Evolutionary conservation across 2,113 vertebrate species (phyloP), one percentile per base, ranked within the genome.

Genomic region (Rhipidura dahli): DNA sequence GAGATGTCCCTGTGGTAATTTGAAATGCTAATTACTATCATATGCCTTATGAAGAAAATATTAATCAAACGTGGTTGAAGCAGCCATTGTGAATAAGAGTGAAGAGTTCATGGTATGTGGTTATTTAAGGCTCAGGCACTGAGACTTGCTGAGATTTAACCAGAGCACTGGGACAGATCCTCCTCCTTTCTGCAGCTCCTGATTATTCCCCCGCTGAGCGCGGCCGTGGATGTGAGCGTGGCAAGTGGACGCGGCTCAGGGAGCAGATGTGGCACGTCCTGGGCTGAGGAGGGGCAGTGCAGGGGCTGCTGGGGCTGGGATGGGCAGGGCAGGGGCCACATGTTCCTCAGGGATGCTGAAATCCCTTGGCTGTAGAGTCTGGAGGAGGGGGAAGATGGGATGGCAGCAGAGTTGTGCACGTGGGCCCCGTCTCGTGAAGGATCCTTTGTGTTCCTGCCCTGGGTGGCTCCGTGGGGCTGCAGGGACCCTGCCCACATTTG

Each of bases 21-120:
- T 95, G 95, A 96, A 95, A 96, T 97, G 95, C 92, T 97, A 96
- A 97, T 97, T 96, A 94, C 90, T 61, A 86, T 96, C 95, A 95
- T 88, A 92, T 93, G 96, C 85, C 75, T 92, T 63, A 88, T 20
- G 71, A 90, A 93, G 95, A 92, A 91, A 96, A 90, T 97, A 96
- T 93, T 96, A 94, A 97, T 96, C 90, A 90, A 94, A 93, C 19
- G 83, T 73, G 83, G 64, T 59, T 78, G 83, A 78, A 92, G 63
- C 85, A 66, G 90, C 77, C 77, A 53, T 70, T 81, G 92, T 79
- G 91, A 89, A 13, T 70, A 77, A 39, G 83, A 76, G 53, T 11
- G 88, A 91, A 83, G 85, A 61, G 87, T 85, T 94, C 81, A 23
- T 15, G 65, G 57, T 26, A 16, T 20, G 3, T 21, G 73, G 66